Evolutionary conservation across 92 coral and sea anemone genomes (phyloP), one percentile per base, ranked within the genome.

Genomic region (Palythoa grandis): DNA sequence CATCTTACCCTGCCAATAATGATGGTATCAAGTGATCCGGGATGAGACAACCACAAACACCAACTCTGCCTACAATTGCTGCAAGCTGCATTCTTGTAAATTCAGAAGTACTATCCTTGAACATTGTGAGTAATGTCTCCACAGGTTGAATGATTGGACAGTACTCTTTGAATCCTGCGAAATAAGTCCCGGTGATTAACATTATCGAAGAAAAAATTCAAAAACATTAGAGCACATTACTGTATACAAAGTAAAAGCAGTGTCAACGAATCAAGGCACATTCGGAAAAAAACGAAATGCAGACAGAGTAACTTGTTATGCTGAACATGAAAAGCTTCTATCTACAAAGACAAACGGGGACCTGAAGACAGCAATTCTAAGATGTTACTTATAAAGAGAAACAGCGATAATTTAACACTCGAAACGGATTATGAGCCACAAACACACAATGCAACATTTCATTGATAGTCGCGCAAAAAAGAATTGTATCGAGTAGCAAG

Each of bases 11-110:
- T 72, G 86, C 79, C 24, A 94, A 66, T 60, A 94, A 83, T 0
- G 94, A 82, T 52, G 95, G 77, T 37, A 94, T 82, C 16, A 94
- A 65, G 20, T 78, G 83, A 58, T 90, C 94, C 20, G 98, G 94
- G 76, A 91, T 84, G 19, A 92, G 76, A 60, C 98, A 92, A 74
- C 91, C 76, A 53, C 98, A 94, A 9, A 94, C 88, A 16, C 98
- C 98, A 70, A 89, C 92, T 72, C 90, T 92, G 29, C 84, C 94
- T 11, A 94, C 58, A 73, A 95, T 90, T 11, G 84, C 77, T 12
- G 90, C 88, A 24, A 94, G 60, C 77, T 86, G 91, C 39, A 88
- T 71, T 74, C 90, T 82, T 29, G 91, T 82, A 83, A 73, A 87
- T 77, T 90, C 88, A 48, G 92, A 88, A 48, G 56, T 83, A 84